phyloP scores from a whole-genome alignment of 2,888 invertebrate genomes.

The Parnassius glacialis region DNA sequence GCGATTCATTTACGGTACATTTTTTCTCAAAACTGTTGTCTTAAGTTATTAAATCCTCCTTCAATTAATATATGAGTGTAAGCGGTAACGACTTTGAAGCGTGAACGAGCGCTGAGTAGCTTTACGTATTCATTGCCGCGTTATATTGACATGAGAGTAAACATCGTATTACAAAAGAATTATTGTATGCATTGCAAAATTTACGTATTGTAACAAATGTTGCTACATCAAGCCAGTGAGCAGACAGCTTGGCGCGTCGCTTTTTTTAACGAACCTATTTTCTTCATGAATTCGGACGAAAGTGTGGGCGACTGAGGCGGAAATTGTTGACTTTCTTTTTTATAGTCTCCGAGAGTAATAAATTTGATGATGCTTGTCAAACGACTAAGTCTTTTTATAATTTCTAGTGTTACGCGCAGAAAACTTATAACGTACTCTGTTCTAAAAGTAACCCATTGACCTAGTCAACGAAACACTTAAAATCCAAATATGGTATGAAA shows the following conservation, averaged over 20 bases:
- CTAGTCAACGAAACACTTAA: too few species aligned
- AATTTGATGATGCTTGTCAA: conserved; percentile 49
- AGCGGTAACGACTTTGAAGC: conserved; percentile 10
- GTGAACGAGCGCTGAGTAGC: neutral
- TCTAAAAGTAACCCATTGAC: too few species aligned
- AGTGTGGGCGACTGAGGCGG: conserved; percentile 54
- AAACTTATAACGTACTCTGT: too few species aligned
- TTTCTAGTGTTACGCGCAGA: conserved; percentile 16
- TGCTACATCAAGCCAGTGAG: conserved; percentile 44
- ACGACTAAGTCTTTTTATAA: conserved; percentile 36
- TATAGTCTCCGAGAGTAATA: conserved; percentile 62
- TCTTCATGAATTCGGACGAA: conserved; percentile 60
- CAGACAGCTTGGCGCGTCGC: conserved; percentile 79
- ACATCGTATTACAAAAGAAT: conserved; percentile 29
- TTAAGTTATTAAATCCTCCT: conserved; percentile 13
- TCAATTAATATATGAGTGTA: conserved; percentile 19
- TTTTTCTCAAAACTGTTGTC: conserved; percentile 6
- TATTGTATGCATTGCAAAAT: conserved; percentile 42
- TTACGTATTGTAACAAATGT: conserved; percentile 40
- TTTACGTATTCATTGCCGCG: conserved; percentile 16
- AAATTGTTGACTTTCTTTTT: conserved; percentile 73
- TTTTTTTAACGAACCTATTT: conserved; percentile 53
- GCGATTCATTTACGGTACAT: conserved; percentile 3
- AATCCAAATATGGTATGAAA: too few species aligned
- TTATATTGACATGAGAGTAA: conserved; percentile 13